Evolutionary conservation across 1,140 invertebrate genomes (phyloP).

Genomic region (Drosophila busckii): DNA sequence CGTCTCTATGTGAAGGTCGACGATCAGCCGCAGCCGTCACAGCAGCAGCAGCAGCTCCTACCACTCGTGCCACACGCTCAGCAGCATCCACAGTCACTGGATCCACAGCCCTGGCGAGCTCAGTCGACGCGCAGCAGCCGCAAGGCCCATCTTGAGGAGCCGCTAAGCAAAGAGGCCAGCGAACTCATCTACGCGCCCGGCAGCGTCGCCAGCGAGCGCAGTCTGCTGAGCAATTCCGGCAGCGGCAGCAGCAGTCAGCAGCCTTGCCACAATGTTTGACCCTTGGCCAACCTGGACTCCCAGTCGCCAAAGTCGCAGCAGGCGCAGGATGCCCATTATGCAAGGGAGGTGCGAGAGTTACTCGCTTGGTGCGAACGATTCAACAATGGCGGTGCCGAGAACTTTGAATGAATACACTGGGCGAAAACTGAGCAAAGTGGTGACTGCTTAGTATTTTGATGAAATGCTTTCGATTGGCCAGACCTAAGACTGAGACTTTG

Average conservation of each 20-base stretch:
- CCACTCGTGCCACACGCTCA: constrained; percentile 27
- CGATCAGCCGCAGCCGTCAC: constrained; percentile 53
- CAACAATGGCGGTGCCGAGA: constrained; percentile 64
- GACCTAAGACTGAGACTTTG: not conserved
- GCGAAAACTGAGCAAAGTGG: not conserved
- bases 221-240: constrained; percentile 67
- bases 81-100: constrained; percentile 33
- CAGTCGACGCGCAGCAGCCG: constrained; percentile 48
- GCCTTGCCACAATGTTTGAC: constrained; percentile 69
- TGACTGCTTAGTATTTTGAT: constrained; percentile 3
- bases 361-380: constrained; percentile 75
- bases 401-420: constrained; percentile 49
- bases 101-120: constrained; percentile 57
- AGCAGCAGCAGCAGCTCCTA: constrained; percentile 50
- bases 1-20: constrained; percentile 71
- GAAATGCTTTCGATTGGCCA: not conserved
- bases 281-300: constrained; percentile 26
- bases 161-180: constrained; percentile 46
- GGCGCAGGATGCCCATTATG: constrained; percentile 61
- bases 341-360: constrained; percentile 63
- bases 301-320: constrained; percentile 16
- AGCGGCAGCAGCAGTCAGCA: constrained; percentile 64
- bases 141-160: constrained; percentile 31
- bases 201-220: constrained; percentile 74
- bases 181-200: constrained; percentile 76